Percentiles rank a stretch among this genome's conserved stretches.
These are phyloP conservation scores for Enteromius trimaculatus DNA, from an alignment of 2,797 vertebrate genomes.

Conservation along the genomic window DNA sequence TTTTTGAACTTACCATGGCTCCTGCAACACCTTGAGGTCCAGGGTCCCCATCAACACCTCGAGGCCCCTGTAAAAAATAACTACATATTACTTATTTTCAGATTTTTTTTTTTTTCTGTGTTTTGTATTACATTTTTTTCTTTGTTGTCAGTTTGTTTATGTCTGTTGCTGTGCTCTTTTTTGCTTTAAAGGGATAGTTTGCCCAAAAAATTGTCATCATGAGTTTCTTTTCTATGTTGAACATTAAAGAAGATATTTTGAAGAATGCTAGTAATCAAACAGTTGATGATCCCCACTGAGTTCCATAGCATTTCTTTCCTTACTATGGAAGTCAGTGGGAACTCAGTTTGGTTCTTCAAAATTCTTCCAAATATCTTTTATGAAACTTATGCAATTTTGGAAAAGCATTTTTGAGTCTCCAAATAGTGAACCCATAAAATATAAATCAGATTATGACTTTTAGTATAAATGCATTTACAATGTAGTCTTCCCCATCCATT, in stretches of 20 bases:
- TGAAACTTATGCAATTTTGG: not conserved
- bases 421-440: not conserved
- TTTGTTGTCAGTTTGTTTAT: not conserved
- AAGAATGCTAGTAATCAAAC: not conserved
- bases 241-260: not conserved
- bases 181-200: not conserved
- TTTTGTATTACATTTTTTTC: not conserved
- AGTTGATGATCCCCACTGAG: not conserved
- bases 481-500: not conserved
- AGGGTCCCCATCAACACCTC: constrained; percentile 89
- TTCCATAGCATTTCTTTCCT: not conserved
- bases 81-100: not conserved
- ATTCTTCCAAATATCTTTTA: not conserved
- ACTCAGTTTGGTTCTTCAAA: not conserved
- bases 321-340: not conserved
- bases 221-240: not conserved
- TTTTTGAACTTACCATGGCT: constrained; percentile 81
- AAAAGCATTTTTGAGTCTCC: not conserved
- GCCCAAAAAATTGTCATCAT: not conserved
- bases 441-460: not conserved
- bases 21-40: constrained; percentile 91
- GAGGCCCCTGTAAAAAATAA: constrained; percentile 79
- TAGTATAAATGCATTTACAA: not conserved
- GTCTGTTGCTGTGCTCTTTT: not conserved
- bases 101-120: not conserved